Conservation (phyloP, 1,140 invertebrate genomes). For the Calliopsis andreniformis region DNA sequence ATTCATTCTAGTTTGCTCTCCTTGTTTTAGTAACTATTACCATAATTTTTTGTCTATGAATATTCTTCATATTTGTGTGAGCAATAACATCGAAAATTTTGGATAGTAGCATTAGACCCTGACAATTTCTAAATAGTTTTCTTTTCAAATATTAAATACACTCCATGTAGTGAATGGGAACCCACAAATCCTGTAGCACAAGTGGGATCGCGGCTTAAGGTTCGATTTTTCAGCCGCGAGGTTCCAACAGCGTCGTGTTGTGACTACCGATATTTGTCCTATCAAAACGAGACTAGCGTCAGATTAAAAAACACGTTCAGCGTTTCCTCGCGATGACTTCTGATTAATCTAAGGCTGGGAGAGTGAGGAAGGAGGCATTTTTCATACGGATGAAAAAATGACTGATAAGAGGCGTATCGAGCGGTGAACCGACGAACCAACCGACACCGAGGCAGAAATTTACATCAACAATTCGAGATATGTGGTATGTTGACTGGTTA, state of each 20-base stretch:
- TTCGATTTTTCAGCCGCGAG: background rate
- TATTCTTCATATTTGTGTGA: no score
- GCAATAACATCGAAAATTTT: no score
- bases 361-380: background rate
- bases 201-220: no score
- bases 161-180: no score
- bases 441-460: background rate
- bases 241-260: background rate
- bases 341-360: no score
- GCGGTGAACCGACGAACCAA: background rate
- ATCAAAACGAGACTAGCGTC: conserved; percentile 9
- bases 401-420: background rate
- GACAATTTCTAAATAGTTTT: no score
- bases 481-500: background rate
- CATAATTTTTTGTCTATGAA: no score
- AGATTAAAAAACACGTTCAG: background rate
- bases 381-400: background rate
- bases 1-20: no score
- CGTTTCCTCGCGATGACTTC: conserved; percentile 6
- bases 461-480: background rate
- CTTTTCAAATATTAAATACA: no score
- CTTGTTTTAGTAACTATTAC: no score
- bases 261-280: conserved; percentile 19
- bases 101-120: no score
- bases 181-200: no score